Evolutionary conservation across 2,797 vertebrate genomes (phyloP).

Genomic region (Channa striata): DNA sequence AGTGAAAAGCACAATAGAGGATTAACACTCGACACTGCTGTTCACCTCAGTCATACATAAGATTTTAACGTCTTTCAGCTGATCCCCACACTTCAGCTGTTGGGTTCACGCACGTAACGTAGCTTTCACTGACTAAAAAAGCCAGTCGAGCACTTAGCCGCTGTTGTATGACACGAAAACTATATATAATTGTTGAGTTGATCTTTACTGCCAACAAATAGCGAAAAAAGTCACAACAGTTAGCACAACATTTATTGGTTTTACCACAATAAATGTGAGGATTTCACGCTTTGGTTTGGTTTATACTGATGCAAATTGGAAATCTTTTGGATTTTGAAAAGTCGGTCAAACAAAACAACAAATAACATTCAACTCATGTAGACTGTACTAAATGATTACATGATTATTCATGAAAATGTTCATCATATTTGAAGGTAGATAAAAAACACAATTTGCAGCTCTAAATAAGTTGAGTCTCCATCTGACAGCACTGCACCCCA

Average conservation of each 20-base stretch:
- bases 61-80: not conserved
- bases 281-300: not conserved
- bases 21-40: not conserved
- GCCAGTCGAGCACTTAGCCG: not conserved
- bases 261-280: not conserved
- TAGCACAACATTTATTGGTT: not conserved
- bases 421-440: not conserved
- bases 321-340: not conserved
- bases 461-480: not conserved
- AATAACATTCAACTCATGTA: not conserved
- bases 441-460: not conserved
- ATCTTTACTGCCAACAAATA: too few relatives aligned
- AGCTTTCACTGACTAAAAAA: too few relatives aligned
- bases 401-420: slow-evolving; percentile 7
- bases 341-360: not conserved
- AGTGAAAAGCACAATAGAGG: not conserved
- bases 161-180: not conserved
- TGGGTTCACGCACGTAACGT: not conserved
- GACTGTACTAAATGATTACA: not conserved
- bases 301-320: not conserved
- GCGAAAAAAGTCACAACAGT: not conserved
- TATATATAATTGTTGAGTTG: too few relatives aligned
- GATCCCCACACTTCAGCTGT: not conserved
- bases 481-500: not conserved
- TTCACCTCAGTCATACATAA: not conserved